phyloP scores from a whole-genome alignment of 2,113 vertebrate genomes.

The Desmodus rotundus region DNA sequence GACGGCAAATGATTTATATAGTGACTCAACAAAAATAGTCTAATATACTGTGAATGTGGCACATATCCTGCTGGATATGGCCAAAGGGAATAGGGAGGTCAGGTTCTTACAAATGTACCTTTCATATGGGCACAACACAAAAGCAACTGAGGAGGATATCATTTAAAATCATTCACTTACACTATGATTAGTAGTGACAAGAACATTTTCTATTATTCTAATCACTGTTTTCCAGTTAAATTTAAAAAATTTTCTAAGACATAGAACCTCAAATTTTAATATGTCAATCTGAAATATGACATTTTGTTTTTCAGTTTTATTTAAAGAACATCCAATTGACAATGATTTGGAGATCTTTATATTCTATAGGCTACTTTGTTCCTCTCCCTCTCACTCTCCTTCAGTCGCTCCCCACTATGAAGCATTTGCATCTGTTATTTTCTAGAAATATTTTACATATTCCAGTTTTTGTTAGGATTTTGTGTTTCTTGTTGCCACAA shows the following conservation, averaged over 20 bases:
- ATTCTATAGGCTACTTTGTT: neutral
- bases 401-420: neutral
- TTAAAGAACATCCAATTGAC: neutral
- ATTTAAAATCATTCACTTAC: neutral
- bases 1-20: neutral
- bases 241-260: neutral
- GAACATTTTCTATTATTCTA: neutral
- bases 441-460: neutral
- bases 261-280: neutral
- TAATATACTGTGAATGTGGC: neutral
- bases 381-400: neutral
- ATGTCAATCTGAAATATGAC: neutral
- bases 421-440: slow-evolving; percentile 16
- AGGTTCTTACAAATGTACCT: neutral
- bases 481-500: slow-evolving; percentile 41
- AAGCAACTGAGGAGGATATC: neutral
- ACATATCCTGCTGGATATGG: neutral
- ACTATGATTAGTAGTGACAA: neutral
- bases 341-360: neutral
- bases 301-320: neutral
- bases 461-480: slow-evolving; percentile 23
- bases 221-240: neutral
- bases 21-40: neutral
- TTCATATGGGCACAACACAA: neutral
- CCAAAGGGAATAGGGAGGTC: neutral